Evolutionary conservation across 2,888 invertebrate genomes (phyloP).

Genomic region (Thereva unica): DNA sequence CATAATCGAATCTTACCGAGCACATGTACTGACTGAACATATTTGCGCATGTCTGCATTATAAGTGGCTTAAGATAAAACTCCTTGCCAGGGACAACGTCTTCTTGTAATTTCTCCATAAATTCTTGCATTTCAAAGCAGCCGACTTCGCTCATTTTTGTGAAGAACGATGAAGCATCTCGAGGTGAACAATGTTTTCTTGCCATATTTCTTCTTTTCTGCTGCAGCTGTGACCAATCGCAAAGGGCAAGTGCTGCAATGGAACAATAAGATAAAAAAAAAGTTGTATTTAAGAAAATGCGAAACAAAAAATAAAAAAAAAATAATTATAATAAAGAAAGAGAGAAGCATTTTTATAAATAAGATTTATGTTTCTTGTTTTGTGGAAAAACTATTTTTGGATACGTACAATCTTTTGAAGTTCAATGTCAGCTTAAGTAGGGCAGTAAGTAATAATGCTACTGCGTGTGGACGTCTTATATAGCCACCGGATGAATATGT

Average conservation of each 20-base stretch:
- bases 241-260: slow-evolving; percentile 75
- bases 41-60: slow-evolving; percentile 74
- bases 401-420: background rate
- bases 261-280: slow-evolving; percentile 39
- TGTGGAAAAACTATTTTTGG: background rate
- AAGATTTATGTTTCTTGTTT: background rate
- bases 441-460: no score
- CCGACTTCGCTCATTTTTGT: slow-evolving; percentile 68
- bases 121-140: slow-evolving; percentile 64
- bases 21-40: slow-evolving; percentile 84
- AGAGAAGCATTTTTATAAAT: background rate
- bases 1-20: slow-evolving; percentile 68
- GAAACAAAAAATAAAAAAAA: background rate
- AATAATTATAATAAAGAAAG: background rate
- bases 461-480: no score
- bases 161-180: slow-evolving; percentile 70
- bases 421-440: no score
- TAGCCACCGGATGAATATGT: no score
- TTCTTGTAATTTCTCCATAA: slow-evolving; percentile 63
- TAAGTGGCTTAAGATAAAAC: slow-evolving; percentile 67
- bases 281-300: background rate
- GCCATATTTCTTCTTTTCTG: slow-evolving; percentile 75
- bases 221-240: slow-evolving; percentile 82
- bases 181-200: slow-evolving; percentile 75
- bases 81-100: slow-evolving; percentile 52